phyloP scores from a whole-genome alignment of 2,113 vertebrate genomes.

The Alosa alosa region DNA sequence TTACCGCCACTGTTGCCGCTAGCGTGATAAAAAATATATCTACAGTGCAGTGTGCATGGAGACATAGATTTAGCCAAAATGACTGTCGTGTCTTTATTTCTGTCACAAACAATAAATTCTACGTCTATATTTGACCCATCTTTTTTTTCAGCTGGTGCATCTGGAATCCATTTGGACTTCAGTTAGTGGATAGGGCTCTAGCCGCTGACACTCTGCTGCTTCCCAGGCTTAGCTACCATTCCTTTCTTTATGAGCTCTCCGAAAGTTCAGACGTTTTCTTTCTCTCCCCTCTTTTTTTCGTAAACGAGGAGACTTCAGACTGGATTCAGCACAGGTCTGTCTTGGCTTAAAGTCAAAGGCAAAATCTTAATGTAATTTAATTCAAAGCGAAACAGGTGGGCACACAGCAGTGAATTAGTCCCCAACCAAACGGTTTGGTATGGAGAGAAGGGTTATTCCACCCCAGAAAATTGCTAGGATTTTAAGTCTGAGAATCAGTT shows the following conservation, averaged over 20 bases:
- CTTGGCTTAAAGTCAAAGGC: slow-evolving; percentile 11
- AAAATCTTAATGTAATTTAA: slow-evolving; percentile 8
- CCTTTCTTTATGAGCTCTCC: slow-evolving; percentile 28
- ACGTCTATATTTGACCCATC: slow-evolving; percentile 22
- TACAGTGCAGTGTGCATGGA: background rate
- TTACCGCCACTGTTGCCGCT: background rate
- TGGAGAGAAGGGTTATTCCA: background rate
- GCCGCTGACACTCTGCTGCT: slow-evolving; percentile 31
- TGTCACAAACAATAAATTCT: slow-evolving; percentile 22
- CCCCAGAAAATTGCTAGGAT: slow-evolving; percentile 1
- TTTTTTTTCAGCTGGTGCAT: slow-evolving; percentile 17
- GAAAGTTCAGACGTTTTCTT: slow-evolving; percentile 24
- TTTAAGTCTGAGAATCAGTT: background rate
- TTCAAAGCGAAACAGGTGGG: slow-evolving; percentile 19
- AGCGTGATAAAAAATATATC: background rate
- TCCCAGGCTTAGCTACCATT: slow-evolving; percentile 35
- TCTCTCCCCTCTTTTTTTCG: background rate
- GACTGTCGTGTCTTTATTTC: background rate
- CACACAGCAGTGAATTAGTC: background rate
- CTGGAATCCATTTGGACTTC: slow-evolving; percentile 39
- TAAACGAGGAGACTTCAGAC: background rate
- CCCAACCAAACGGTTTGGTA: background rate
- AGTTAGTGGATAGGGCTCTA: slow-evolving; percentile 19
- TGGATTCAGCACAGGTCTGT: slow-evolving; percentile 10
- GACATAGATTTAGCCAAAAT: background rate